Evolutionary conservation across 2,113 vertebrate genomes (phyloP), one percentile per base, ranked within the genome.

Genomic region (Eonycteris spelaea): DNA sequence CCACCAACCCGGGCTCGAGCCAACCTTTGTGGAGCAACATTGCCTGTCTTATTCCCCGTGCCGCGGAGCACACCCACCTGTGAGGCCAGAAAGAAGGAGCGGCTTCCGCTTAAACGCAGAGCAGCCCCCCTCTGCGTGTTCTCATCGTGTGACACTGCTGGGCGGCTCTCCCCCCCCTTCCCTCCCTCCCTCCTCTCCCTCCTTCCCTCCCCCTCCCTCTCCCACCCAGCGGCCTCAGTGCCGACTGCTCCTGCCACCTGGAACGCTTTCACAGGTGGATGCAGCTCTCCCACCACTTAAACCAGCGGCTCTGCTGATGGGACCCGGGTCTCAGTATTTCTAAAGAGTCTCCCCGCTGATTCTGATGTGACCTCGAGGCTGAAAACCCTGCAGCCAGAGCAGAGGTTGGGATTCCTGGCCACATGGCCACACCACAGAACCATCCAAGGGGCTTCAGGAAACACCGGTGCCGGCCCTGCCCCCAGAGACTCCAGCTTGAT

Each of bases 281-380:
- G 26, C 30, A 16, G 48, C 26, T 80, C 48, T 40, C 82, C 65
- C 57, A 90, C 70, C 45, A 4, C 8, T 10, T 48, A 57, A 24
- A 16, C 40, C 22, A 28, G 43, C 35, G 3, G 30, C 83, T 55
- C 22, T 7, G 30, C 40, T 68, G 70, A 33, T 4, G 48, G 43
- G 45, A 63, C 55, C 79, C 1, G 3, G 3, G 33, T 43, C 70
- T 84, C 59, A 0, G 19, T 2, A 9, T 15, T 61, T 68, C 3
- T 45, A 43, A 6, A 65, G 13, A 2, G 6, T 51, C 11, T 94
- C 59, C 91, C 61, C 13, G 24, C 30, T 13, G 68, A 55, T 19
- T 13, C 33, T 18, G 5, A 2, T 0, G 2, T 35, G 71, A 18
- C 19, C 38, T 5, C 2, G 0, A 22, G 63, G 68, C n/a, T 16